Evolutionary conservation across 1,140 invertebrate species (phyloP).

Genomic region (Mactra quadrangularis): DNA sequence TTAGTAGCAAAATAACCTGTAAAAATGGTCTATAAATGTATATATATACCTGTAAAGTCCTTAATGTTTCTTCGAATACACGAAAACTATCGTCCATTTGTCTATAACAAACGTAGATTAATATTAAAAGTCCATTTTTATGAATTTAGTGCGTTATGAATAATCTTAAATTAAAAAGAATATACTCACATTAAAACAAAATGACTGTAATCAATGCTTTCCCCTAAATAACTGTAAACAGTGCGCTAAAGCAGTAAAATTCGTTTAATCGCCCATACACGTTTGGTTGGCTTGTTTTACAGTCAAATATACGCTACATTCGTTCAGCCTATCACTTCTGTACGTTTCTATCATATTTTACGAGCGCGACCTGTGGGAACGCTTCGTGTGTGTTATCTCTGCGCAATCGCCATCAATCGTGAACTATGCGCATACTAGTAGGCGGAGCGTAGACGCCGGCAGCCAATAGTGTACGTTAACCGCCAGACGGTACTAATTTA

Average conservation of each 20-base stretch:
- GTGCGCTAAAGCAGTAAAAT: conserved; percentile 31
- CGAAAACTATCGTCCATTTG: too few species aligned
- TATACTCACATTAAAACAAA: conserved; percentile 22
- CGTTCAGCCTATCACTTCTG: conserved; percentile 26
- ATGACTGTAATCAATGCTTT: conserved; percentile 37
- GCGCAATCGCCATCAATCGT: neutral
- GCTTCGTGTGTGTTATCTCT: conserved; percentile 6
- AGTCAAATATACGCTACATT: conserved; percentile 24
- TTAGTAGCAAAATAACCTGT: too few species aligned
- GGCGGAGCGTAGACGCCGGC: neutral
- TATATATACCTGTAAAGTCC: too few species aligned
- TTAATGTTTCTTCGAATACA: too few species aligned
- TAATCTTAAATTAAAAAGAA: neutral
- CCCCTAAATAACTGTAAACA: conserved; percentile 37
- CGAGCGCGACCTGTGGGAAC: conserved; percentile 24
- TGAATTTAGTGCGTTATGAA: neutral
- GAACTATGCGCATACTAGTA: conserved; percentile 17
- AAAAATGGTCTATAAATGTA: too few species aligned
- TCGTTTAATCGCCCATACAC: conserved; percentile 33
- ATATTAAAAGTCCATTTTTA: conserved; percentile 4
- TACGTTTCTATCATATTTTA: conserved; percentile 14
- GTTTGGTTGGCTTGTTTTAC: conserved; percentile 31
- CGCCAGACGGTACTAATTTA: conserved; percentile 36
- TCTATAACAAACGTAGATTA: too few species aligned
- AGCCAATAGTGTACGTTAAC: conserved; percentile 4